These are phyloP conservation scores for Drosophila persimilis DNA, from an alignment of 1,140 invertebrate species.

Conservation along the genomic window DNA sequence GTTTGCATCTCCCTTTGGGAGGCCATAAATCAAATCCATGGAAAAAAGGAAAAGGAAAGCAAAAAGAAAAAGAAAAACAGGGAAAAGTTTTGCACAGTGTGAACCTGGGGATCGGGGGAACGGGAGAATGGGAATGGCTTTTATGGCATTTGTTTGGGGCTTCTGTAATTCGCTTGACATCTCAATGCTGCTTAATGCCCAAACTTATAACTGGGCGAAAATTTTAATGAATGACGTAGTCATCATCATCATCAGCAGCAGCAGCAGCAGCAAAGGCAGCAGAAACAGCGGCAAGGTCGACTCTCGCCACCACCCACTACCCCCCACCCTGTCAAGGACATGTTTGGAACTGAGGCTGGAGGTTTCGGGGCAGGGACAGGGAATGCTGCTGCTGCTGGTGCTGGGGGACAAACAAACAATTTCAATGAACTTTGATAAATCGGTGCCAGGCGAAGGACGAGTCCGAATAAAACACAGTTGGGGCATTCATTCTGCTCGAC, in stretches of 20 bases:
- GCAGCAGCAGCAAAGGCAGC: not conserved
- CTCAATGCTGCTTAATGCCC: conserved; percentile 78
- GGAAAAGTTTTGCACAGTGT: conserved; percentile 64
- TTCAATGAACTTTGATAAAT: conserved; percentile 81
- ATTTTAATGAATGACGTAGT: conserved; percentile 81
- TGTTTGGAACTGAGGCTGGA: conserved; percentile 19
- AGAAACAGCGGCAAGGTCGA: conserved; percentile 34
- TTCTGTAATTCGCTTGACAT: conserved; percentile 71
- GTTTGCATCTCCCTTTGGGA: conserved; percentile 42
- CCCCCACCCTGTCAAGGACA: conserved; percentile 47
- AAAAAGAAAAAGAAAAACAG: conserved; percentile 39
- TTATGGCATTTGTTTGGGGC: conserved; percentile 74
- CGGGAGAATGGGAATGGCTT: conserved; percentile 37
- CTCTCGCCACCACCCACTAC: not conserved
- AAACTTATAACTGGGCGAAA: conserved; percentile 70
- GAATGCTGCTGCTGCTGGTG: not conserved
- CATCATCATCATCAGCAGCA: conserved; percentile 53
- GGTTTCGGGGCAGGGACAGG: conserved; percentile 4
- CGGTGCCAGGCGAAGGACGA: conserved; percentile 48
- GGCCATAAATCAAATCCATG: conserved; percentile 46
- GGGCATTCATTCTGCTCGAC: conserved; percentile 39
- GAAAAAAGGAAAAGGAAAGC: conserved; percentile 6
- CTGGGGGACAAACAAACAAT: conserved; percentile 50
- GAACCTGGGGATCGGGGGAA: conserved; percentile 3
- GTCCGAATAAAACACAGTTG: conserved; percentile 47